Percentiles rank a stretch among this genome's conserved stretches.
These are phyloP conservation scores for Pandemis corylana DNA, from an alignment of 2,888 invertebrate species.

Conservation along the genomic window DNA sequence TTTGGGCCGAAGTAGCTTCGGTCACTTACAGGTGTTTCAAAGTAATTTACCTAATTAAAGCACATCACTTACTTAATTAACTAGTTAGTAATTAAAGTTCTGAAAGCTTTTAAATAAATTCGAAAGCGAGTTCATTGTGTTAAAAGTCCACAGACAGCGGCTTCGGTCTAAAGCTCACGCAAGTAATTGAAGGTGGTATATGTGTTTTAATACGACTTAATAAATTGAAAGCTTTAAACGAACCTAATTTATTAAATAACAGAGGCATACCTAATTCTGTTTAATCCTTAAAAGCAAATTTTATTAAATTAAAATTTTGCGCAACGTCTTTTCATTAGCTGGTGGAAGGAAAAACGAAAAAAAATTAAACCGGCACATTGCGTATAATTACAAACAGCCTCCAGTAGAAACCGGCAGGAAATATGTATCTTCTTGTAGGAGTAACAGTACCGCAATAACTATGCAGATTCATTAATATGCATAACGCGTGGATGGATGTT, in stretches of 20 bases:
- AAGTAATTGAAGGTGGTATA: conserved; percentile 29
- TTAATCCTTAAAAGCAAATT: conserved; percentile 36
- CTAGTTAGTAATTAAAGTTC: conserved; percentile 34
- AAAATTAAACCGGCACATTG: conserved; percentile 15
- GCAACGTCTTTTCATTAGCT: conserved; percentile 37
- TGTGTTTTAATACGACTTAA: conserved; percentile 24
- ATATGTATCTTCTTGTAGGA: conserved; percentile 49
- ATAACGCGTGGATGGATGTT: conserved; percentile 70
- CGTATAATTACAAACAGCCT: conserved; percentile 5
- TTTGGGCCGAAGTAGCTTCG: conserved; percentile 23
- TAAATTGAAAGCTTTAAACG: conserved; percentile 24
- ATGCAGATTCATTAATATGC: conserved; percentile 73
- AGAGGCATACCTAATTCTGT: conserved; percentile 24
- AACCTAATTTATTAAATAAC: conserved; percentile 34
- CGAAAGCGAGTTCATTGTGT: conserved; percentile 13
- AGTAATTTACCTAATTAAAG: conserved; percentile 34
- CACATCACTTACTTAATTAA: conserved; percentile 31
- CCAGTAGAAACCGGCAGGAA: neutral
- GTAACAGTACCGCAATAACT: conserved; percentile 61
- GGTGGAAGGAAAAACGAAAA: conserved; percentile 27
- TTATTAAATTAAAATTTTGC: conserved; percentile 38
- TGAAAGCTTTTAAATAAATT: conserved; percentile 16
- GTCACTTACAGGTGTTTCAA: conserved; percentile 35
- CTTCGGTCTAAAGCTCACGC: conserved; percentile 17
- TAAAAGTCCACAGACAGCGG: conserved; percentile 8